Evolutionary conservation across 2,797 vertebrate species (phyloP).

Genomic region (Rhynchonycteris naso): DNA sequence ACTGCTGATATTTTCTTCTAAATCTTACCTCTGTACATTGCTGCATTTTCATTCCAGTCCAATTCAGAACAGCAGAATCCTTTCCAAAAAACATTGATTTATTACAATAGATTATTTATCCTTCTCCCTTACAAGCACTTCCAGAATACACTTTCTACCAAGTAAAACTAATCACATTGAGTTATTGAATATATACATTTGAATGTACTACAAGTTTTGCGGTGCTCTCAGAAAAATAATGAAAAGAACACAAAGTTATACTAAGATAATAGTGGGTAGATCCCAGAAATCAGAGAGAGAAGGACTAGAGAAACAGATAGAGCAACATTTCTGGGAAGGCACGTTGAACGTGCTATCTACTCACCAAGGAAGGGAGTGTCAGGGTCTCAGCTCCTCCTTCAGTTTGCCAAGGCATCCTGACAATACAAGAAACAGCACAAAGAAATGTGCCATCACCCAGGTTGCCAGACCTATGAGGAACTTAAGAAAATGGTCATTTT

Average conservation of each 20-base stretch:
- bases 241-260: neutral
- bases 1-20: neutral
- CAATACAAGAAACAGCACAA: neutral
- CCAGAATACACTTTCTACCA: neutral
- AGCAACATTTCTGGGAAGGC: neutral
- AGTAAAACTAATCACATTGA: neutral
- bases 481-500: neutral
- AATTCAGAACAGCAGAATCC: neutral
- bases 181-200: neutral
- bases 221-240: neutral
- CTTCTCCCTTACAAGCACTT: neutral
- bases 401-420: neutral
- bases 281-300: neutral
- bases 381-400: neutral
- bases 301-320: neutral
- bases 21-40: neutral
- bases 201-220: neutral
- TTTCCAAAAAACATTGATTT: neutral
- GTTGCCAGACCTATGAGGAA: neutral
- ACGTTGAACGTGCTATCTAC: neutral
- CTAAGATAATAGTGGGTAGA: neutral
- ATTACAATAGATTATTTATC: neutral
- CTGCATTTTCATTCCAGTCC: neutral
- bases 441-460: too few species aligned
- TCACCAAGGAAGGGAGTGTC: accelerated